A percentile compares a stretch with the other conserved stretches of the same genome.
Conservation (phyloP, 2,888 invertebrate species). For the Hemithea aestivaria region DNA sequence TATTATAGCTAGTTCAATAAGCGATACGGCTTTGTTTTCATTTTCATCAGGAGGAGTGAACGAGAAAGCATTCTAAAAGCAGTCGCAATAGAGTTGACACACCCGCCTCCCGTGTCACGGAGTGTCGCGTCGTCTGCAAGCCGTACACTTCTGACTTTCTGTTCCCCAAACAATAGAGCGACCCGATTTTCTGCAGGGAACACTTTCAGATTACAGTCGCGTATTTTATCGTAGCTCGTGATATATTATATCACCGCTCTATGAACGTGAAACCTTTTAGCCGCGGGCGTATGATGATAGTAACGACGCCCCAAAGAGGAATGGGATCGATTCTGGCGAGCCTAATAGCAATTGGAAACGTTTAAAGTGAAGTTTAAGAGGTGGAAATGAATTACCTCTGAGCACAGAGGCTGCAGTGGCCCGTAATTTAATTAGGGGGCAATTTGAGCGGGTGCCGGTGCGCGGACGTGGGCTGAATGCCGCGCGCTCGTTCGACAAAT, state of each 20-base stretch:
- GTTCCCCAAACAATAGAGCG: constrained; percentile 34
- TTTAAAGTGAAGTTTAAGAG: constrained; percentile 36
- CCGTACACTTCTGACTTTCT: constrained; percentile 14
- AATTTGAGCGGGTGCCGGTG: constrained; percentile 54
- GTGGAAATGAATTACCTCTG: constrained; percentile 44
- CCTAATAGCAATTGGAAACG: constrained; percentile 13
- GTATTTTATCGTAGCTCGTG: constrained; percentile 26
- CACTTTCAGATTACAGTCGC: constrained; percentile 32
- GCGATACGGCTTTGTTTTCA: constrained; percentile 39
- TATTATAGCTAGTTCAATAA: constrained; percentile 46
- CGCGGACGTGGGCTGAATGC: constrained; percentile 68
- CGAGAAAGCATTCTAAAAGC: constrained; percentile 1
- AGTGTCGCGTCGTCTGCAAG: constrained; percentile 5
- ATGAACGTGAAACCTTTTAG: constrained; percentile 17
- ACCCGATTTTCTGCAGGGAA: constrained; percentile 27
- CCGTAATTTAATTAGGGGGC: constrained; percentile 69
- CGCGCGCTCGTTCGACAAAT: constrained; percentile 48
- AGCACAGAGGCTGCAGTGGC: constrained; percentile 44
- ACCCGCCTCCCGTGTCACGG: constrained; percentile 4
- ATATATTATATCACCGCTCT: constrained; percentile 26
- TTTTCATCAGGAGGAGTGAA: not conserved
- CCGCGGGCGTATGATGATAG: constrained; percentile 7
- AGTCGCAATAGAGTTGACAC: constrained; percentile 2
- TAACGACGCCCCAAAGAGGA: not conserved
- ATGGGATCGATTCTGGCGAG: not conserved